A percentile compares a stretch with the other conserved stretches of the same genome.
Evolutionary conservation across 2,888 invertebrate genomes (phyloP).

Genomic region (Cheiracanthium punctorium): DNA sequence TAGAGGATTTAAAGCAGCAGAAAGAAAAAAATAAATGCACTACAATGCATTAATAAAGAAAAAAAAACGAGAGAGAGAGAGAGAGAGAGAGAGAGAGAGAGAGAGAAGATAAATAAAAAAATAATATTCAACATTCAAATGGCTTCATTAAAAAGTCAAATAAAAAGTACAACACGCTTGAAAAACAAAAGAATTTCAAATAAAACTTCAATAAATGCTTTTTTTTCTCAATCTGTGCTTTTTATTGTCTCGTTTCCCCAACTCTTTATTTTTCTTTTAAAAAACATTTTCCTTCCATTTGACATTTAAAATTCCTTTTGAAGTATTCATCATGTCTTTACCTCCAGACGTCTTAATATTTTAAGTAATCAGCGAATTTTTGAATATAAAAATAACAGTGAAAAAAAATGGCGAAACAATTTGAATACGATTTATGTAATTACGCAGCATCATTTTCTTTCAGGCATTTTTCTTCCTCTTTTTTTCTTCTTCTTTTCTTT

Average conservation of each 20-base stretch:
- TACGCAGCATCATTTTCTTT: conserved; percentile 1
- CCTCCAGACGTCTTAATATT: neutral
- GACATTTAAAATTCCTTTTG: neutral
- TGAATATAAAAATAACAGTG: neutral
- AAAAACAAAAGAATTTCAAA: neutral
- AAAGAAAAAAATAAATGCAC: too few relatives aligned
- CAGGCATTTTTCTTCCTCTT: neutral
- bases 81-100: too few relatives aligned
- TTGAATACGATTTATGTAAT: conserved; percentile 6
- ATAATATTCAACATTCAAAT: neutral
- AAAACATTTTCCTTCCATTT: neutral
- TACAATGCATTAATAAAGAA: too few relatives aligned
- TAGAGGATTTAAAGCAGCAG: too few relatives aligned
- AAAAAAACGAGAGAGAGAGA: too few relatives aligned
- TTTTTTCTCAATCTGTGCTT: neutral
- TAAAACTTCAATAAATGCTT: neutral
- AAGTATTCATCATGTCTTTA: neutral
- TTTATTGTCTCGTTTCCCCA: neutral
- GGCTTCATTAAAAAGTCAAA: neutral
- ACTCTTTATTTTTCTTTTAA: neutral
- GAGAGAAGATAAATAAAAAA: too few relatives aligned
- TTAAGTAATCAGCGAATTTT: neutral
- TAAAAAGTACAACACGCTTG: neutral
- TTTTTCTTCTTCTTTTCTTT: too few relatives aligned
- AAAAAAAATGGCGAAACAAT: neutral